Conservation (phyloP, 2,888 invertebrate genomes). For the Pollenia griseotomentosa region DNA sequence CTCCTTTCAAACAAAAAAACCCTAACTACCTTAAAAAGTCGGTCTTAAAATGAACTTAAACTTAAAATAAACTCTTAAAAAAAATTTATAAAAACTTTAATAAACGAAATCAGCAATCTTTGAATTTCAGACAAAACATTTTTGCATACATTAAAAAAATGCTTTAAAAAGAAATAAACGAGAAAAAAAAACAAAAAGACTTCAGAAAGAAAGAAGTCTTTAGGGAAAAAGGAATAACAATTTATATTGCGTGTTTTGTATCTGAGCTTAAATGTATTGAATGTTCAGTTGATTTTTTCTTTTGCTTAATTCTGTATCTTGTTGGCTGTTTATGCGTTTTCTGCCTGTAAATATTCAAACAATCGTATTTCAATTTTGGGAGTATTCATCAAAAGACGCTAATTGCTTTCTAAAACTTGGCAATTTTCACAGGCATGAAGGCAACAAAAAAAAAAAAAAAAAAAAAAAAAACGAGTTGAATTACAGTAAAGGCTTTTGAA, state of each 20-base stretch:
- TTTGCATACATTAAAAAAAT: conserved; percentile 65
- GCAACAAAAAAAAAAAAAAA: not conserved
- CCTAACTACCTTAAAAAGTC: not conserved
- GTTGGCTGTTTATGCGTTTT: conserved; percentile 41
- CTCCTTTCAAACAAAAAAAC: conserved; percentile 2
- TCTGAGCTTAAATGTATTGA: conserved; percentile 45
- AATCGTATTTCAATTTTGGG: conserved; percentile 48
- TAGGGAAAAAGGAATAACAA: conserved; percentile 26
- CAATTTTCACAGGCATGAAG: conserved; percentile 21
- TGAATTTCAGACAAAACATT: conserved; percentile 60
- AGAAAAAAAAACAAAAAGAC: conserved; percentile 19
- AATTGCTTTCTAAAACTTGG: conserved; percentile 73
- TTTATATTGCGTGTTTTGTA: conserved; percentile 60
- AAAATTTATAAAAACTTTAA: not conserved
- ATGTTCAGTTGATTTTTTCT: conserved; percentile 18
- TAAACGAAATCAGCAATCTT: conserved; percentile 47
- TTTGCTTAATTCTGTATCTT: not conserved
- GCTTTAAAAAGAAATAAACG: conserved; percentile 18
- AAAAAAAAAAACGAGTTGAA: not conserved
- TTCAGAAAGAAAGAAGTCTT: conserved; percentile 7
- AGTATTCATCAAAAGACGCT: conserved; percentile 71
- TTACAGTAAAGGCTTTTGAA: not conserved
- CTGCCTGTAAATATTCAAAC: not conserved
- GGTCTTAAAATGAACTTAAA: not conserved
- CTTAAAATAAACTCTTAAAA: conserved; percentile 1